These are phyloP conservation scores for Poecilia gillii DNA, from an alignment of 2,797 vertebrate species.

Conservation along the genomic window DNA sequence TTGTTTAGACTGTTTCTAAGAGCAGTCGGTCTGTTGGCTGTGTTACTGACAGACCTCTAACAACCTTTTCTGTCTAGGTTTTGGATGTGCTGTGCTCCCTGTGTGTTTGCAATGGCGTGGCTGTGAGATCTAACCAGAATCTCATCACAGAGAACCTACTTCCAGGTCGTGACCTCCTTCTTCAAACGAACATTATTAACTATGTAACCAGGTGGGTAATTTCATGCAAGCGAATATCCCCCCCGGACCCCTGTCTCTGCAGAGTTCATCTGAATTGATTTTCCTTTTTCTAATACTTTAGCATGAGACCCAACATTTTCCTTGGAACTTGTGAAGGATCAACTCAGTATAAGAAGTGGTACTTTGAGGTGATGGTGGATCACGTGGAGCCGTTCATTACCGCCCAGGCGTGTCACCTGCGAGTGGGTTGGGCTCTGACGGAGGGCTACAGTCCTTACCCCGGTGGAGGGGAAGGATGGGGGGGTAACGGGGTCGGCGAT, in stretches of 20 bases:
- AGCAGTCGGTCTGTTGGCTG: background rate
- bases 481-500: constrained; percentile 90
- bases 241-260: background rate
- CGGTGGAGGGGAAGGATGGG: constrained; percentile 94
- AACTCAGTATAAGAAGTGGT: constrained; percentile 94
- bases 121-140: constrained; percentile 95
- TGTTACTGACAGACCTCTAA: background rate
- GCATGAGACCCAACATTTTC: constrained; percentile 94
- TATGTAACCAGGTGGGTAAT: constrained; percentile 89
- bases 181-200: constrained; percentile 94
- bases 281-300: constrained; percentile 47
- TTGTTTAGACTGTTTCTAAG: constrained; percentile 1
- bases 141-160: constrained; percentile 97
- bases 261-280: background rate
- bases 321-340: constrained; percentile 91
- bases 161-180: constrained; percentile 90
- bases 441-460: constrained; percentile 95
- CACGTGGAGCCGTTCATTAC: constrained; percentile 87
- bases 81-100: constrained; percentile 94
- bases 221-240: background rate
- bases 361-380: constrained; percentile 93
- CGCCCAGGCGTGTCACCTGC: constrained; percentile 85
- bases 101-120: constrained; percentile 95
- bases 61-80: constrained; percentile 76
- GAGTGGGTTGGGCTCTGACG: constrained; percentile 92